Evolutionary conservation across 2,888 invertebrate genomes (phyloP).

Genomic region (Stenichneumon culpator): DNA sequence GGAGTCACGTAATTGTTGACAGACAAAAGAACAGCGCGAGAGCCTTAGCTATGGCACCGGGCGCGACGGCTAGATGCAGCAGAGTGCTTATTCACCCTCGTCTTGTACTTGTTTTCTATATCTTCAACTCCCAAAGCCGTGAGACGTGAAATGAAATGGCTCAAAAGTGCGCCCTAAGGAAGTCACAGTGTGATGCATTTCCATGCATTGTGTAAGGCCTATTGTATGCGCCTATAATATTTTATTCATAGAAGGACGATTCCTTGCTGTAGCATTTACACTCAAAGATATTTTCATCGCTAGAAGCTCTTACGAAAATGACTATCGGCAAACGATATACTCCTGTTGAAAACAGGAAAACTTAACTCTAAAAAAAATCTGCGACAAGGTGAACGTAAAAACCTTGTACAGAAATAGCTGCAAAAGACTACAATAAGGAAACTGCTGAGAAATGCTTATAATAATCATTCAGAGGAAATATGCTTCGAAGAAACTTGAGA

Average conservation of each 20-base stretch:
- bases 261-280: background rate
- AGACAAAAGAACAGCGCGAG: slow-evolving; percentile 75
- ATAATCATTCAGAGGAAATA: background rate
- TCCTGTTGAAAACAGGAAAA: background rate
- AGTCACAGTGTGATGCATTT: slow-evolving; percentile 27
- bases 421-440: too few species aligned
- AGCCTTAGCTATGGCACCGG: slow-evolving; percentile 25
- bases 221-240: background rate
- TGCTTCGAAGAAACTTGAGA: background rate
- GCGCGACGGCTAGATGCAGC: slow-evolving; percentile 14
- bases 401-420: background rate
- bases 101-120: slow-evolving; percentile 4
- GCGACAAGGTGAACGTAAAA: background rate
- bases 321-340: background rate
- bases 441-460: too few species aligned
- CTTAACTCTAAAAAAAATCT: background rate
- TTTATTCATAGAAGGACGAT: background rate
- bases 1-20: slow-evolving; percentile 74
- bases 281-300: background rate
- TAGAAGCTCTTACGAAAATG: background rate
- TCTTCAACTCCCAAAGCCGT: background rate
- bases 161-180: background rate
- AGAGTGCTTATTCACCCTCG: slow-evolving; percentile 36
- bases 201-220: slow-evolving; percentile 17
- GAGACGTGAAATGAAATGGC: slow-evolving; percentile 7